phyloP scores from a whole-genome alignment of 2,113 vertebrate genomes.

The Oreochromis spilurus region DNA sequence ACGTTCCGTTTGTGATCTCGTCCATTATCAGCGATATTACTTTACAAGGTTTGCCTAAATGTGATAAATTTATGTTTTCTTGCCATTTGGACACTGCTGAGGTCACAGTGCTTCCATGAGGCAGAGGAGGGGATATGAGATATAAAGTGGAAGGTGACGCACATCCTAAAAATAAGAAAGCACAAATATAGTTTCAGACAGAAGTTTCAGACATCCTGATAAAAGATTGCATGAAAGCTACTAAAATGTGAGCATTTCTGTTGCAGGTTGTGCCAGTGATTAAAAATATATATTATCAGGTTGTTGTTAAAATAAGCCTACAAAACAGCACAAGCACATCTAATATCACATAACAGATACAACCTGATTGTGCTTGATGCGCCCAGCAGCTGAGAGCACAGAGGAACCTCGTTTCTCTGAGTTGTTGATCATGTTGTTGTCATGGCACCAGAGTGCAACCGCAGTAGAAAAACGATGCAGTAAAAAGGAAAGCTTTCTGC shows the following conservation, averaged over 20 bases:
- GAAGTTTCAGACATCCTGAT: background rate
- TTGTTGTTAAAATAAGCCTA: accelerated
- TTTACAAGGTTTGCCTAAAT: background rate
- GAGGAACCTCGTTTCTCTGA: background rate
- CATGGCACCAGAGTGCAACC: background rate
- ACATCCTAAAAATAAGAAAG: background rate
- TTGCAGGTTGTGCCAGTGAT: background rate
- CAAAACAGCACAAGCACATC: background rate
- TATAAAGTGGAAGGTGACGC: background rate
- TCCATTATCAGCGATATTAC: background rate
- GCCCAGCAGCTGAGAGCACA: background rate
- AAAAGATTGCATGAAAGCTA: background rate
- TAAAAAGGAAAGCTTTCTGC: background rate
- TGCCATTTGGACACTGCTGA: background rate
- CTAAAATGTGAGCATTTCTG: background rate
- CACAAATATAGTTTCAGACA: background rate
- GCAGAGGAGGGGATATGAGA: background rate
- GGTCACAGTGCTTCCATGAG: background rate
- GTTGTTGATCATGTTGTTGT: background rate
- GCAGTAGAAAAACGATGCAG: background rate
- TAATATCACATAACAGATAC: background rate
- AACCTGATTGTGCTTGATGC: background rate
- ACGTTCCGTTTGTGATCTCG: background rate
- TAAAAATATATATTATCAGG: background rate
- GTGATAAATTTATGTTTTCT: background rate